Evolutionary conservation across 2,113 vertebrate genomes (phyloP).

Genomic region (Ptychochromis oligacanthus): DNA sequence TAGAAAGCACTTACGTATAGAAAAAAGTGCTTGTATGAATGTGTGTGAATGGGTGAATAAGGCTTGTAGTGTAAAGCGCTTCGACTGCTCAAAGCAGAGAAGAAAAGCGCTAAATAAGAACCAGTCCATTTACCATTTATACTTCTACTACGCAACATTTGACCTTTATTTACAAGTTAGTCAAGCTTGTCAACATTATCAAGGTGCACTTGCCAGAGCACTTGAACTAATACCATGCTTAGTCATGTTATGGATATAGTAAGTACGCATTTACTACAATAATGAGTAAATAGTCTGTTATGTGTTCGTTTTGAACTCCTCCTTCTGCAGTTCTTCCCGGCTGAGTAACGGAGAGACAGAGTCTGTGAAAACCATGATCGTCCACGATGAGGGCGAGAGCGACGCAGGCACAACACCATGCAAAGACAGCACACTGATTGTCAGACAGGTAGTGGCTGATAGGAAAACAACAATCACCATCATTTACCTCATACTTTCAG

Average conservation of each 20-base stretch:
- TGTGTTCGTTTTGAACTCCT: background rate
- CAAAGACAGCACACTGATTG: conserved; percentile 96
- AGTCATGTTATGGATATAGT: background rate
- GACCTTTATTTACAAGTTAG: background rate
- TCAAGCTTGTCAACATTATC: background rate
- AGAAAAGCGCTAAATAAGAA: too few species aligned
- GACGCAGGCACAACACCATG: conserved; percentile 94
- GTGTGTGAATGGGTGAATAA: too few species aligned
- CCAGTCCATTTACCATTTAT: too few species aligned
- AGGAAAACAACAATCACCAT: background rate
- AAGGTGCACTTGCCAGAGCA: background rate
- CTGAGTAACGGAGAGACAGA: conserved; percentile 97
- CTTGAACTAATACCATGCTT: background rate
- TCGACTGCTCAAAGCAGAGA: too few species aligned
- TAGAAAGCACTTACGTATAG: too few species aligned
- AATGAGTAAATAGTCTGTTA: background rate
- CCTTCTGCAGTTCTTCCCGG: conserved; percentile 80
- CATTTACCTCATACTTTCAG: background rate
- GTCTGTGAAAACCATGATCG: conserved; percentile 96
- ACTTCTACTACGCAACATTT: background rate
- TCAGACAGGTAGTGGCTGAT: conserved; percentile 89
- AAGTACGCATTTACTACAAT: background rate
- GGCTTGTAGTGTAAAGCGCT: too few species aligned
- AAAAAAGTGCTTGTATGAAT: too few species aligned
- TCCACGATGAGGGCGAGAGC: conserved; percentile 92